phyloP scores from a whole-genome alignment of 2,797 vertebrate species.

The Anas georgica region DNA sequence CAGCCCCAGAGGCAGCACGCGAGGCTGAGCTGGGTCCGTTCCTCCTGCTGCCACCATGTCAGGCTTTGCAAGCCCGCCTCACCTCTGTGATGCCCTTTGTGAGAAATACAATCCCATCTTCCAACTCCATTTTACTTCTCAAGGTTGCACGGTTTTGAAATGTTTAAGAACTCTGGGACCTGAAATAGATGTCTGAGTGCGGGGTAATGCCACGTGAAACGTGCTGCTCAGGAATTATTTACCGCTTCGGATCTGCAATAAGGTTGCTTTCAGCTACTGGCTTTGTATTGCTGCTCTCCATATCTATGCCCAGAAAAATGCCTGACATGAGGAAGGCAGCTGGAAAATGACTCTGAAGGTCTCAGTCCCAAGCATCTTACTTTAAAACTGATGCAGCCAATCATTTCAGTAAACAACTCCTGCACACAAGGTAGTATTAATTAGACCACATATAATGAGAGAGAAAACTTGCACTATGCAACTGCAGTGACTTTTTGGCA shows the following conservation, averaged over 20 bases:
- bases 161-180: background rate
- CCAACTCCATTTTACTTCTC: background rate
- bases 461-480: background rate
- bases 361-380: background rate
- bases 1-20: fast-evolving
- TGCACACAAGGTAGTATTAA: background rate
- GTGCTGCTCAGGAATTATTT: background rate
- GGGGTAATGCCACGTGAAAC: fast-evolving
- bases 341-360: background rate
- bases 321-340: background rate
- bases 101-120: background rate
- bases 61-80: too few relatives aligned
- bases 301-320: background rate
- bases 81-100: background rate
- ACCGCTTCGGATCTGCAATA: fast-evolving
- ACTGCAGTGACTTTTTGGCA: background rate
- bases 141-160: background rate
- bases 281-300: background rate
- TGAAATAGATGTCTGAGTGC: fast-evolving
- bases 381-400: background rate
- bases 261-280: background rate
- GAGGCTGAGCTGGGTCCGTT: fast-evolving
- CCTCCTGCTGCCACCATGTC: fast-evolving
- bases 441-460: background rate
- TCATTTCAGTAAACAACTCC: background rate